phyloP scores from a whole-genome alignment of 2,797 vertebrate genomes.

The Ataeniobius toweri region DNA sequence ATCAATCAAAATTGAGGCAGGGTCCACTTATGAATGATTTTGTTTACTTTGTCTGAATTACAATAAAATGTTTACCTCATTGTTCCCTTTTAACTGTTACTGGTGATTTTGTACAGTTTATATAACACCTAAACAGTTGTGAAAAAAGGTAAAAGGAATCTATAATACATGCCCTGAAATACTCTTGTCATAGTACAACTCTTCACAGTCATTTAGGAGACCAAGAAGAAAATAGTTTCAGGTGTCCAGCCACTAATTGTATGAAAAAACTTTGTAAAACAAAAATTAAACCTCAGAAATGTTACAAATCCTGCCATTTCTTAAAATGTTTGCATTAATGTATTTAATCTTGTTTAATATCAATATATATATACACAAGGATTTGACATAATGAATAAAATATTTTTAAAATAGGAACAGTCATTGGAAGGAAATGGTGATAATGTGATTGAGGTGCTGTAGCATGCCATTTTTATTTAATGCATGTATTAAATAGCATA shows the following conservation, averaged over 20 bases:
- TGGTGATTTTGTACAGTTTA: neutral
- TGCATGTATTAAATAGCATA: too few species aligned
- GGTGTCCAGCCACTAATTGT: neutral
- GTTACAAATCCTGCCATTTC: neutral
- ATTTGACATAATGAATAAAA: neutral
- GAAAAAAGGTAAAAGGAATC: neutral
- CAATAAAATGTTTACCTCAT: conserved; percentile 57
- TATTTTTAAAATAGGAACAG: neutral
- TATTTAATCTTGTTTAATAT: too few species aligned
- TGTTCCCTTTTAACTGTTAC: neutral
- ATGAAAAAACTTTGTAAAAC: too few species aligned
- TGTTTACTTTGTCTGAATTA: conserved; percentile 43
- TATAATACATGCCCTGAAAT: neutral
- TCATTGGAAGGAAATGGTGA: neutral
- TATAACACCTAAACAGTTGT: neutral
- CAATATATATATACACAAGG: too few species aligned
- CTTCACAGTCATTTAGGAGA: neutral
- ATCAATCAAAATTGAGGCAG: neutral
- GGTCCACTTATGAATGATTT: neutral
- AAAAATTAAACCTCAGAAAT: neutral
- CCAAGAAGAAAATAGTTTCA: neutral
- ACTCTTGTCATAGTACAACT: neutral
- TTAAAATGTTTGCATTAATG: too few species aligned
- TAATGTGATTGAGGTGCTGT: neutral
- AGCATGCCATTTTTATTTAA: neutral